These are phyloP conservation scores for Conops quadrifasciatus DNA, from an alignment of 2,888 invertebrate genomes.

Conservation along the genomic window DNA sequence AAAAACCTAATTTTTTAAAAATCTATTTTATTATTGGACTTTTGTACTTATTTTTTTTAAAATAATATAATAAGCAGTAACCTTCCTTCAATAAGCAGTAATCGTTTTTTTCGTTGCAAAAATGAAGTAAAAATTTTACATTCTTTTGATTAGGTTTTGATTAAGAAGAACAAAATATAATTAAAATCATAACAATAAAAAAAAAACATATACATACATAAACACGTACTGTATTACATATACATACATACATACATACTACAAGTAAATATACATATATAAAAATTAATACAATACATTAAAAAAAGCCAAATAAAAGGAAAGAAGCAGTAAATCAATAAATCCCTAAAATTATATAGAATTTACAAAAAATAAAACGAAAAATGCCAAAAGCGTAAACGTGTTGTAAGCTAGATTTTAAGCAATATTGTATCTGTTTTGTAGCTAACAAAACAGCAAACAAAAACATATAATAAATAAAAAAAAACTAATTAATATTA, in stretches of 20 bases:
- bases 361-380: too few relatives aligned
- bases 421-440: background rate
- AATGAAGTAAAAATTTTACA: too few relatives aligned
- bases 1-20: too few relatives aligned
- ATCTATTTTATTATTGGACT: too few relatives aligned
- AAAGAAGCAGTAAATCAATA: background rate
- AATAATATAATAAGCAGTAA: too few relatives aligned
- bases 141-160: background rate
- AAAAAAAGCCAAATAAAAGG: conserved; percentile 4
- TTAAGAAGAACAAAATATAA: background rate
- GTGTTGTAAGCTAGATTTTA: background rate
- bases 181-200: background rate
- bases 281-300: background rate
- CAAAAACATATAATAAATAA: conserved; percentile 1
- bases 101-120: too few relatives aligned
- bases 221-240: background rate
- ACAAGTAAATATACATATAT: background rate
- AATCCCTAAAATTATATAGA: background rate
- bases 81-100: too few relatives aligned
- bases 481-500: background rate
- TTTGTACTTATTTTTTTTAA: too few relatives aligned
- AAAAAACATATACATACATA: background rate
- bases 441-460: background rate
- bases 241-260: background rate
- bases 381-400: too few relatives aligned